phyloP scores from a whole-genome alignment of 2,888 invertebrate genomes.

The Tachystola acroxantha region DNA sequence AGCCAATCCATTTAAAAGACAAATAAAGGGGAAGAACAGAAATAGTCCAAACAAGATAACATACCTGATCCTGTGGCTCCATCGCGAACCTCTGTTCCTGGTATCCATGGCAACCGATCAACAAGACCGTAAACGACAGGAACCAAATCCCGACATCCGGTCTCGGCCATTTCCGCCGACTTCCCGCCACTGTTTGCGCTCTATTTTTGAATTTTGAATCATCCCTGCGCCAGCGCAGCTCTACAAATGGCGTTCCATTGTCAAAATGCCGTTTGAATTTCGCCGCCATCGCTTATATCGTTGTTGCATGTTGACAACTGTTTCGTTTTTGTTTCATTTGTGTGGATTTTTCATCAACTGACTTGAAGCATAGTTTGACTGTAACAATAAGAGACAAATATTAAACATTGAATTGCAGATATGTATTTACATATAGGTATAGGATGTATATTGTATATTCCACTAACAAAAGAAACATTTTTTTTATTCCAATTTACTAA shows the following conservation, averaged over 20 bases:
- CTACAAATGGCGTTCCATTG: slow-evolving; percentile 40
- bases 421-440: no score
- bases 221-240: slow-evolving; percentile 45
- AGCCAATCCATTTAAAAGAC: not conserved
- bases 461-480: no score
- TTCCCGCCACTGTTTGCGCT: slow-evolving; percentile 31
- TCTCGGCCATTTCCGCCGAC: slow-evolving; percentile 43
- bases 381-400: slow-evolving; percentile 39
- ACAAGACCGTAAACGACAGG: slow-evolving; percentile 40
- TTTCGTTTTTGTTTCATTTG: slow-evolving; percentile 35
- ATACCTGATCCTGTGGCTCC: slow-evolving; percentile 90
- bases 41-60: slow-evolving; percentile 12
- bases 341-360: slow-evolving; percentile 26
- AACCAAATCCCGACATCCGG: slow-evolving; percentile 53
- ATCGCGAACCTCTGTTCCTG: slow-evolving; percentile 91
- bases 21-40: not conserved
- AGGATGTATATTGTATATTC: no score
- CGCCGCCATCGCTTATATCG: slow-evolving; percentile 56
- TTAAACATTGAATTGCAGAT: no score
- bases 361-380: slow-evolving; percentile 33
- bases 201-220: slow-evolving; percentile 54
- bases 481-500: no score
- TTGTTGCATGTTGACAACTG: slow-evolving; percentile 49
- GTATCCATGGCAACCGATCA: slow-evolving; percentile 56
- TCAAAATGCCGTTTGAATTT: slow-evolving; percentile 40